Percentiles rank a stretch among this genome's conserved stretches.
These are phyloP conservation scores for Synaphobranchus kaupii DNA, from an alignment of 2,797 vertebrate species.

Conservation along the genomic window DNA sequence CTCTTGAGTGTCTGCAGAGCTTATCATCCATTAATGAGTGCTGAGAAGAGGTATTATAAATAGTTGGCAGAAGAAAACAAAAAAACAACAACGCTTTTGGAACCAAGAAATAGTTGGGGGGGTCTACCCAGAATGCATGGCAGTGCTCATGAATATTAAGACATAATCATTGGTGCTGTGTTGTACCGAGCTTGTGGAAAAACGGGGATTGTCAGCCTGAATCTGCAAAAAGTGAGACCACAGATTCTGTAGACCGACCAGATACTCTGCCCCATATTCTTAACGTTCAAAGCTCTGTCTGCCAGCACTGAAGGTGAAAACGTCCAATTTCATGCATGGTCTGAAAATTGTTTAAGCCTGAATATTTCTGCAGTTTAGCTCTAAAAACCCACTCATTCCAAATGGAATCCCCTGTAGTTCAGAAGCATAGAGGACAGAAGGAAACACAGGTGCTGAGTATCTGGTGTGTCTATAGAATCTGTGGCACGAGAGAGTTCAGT, in stretches of 20 bases:
- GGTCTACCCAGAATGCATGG: constrained; percentile 31
- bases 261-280: background rate
- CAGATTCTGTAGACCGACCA: no score
- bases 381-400: no score
- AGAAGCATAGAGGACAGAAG: background rate
- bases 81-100: background rate
- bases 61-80: background rate
- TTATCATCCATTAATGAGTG: constrained; percentile 15
- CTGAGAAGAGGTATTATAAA: background rate
- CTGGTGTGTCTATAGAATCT: background rate
- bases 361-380: no score
- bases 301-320: background rate
- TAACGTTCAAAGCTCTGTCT: background rate
- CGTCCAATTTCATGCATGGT: no score
- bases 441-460: background rate
- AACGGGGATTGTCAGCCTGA: background rate
- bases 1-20: constrained; percentile 13
- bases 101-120: background rate
- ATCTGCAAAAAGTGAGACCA: no score
- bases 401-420: no score
- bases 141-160: constrained; percentile 52
- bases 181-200: constrained; percentile 3
- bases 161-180: constrained; percentile 40
- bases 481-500: background rate
- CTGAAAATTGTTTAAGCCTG: no score